phyloP scores from a whole-genome alignment of 2,888 invertebrate species.

The Galerucella calmariensis region DNA sequence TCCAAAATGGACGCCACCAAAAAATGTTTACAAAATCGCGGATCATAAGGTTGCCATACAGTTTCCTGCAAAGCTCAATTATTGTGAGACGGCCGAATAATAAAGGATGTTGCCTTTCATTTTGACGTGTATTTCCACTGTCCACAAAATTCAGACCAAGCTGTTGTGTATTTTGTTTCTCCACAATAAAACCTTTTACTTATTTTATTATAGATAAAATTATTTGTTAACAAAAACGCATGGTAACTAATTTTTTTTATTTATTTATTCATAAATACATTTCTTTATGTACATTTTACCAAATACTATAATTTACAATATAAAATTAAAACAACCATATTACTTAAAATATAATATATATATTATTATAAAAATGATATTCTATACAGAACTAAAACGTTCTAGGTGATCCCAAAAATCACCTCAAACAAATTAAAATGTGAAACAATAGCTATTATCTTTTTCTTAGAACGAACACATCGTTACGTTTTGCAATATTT shows the following conservation, averaged over 20 bases:
- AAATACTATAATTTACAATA: slow-evolving; percentile 46
- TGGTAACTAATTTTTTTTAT: slow-evolving; percentile 23
- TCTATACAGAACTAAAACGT: slow-evolving; percentile 49
- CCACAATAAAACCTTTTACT: no score
- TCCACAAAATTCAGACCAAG: no score
- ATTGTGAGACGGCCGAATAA: no score
- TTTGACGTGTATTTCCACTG: no score
- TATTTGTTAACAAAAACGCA: neutral
- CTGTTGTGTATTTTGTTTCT: no score
- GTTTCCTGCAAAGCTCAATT: no score
- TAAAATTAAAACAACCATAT: slow-evolving; percentile 46
- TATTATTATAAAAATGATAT: slow-evolving; percentile 36
- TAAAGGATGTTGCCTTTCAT: no score
- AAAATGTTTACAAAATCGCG: no score
- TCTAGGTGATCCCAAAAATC: slow-evolving; percentile 33
- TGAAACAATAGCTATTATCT: neutral
- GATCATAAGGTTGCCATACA: no score
- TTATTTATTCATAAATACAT: slow-evolving; percentile 47
- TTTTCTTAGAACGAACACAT: neutral
- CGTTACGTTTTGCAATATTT: neutral
- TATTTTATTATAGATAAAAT: neutral
- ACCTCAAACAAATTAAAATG: neutral
- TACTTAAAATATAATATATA: slow-evolving; percentile 24
- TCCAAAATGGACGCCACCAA: no score
- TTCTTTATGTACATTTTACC: slow-evolving; percentile 44